These are phyloP conservation scores for Lycodopsis pacificus DNA, from an alignment of 2,797 vertebrate species.

Conservation along the genomic window DNA sequence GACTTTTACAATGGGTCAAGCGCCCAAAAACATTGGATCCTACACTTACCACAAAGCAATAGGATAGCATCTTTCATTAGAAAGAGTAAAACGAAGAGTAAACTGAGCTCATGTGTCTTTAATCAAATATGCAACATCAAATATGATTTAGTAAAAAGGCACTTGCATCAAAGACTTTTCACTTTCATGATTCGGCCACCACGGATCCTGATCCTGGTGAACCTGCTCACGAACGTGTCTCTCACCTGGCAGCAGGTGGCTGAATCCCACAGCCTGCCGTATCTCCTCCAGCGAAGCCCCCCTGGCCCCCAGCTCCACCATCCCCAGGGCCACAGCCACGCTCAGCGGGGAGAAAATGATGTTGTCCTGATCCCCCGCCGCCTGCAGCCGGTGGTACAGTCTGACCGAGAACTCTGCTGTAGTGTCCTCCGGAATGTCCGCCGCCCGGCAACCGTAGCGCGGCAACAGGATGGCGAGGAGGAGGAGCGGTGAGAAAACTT, in stretches of 20 bases:
- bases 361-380: conserved; percentile 90
- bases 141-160: not conserved
- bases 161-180: not conserved
- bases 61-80: not conserved
- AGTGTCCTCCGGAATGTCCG: conserved; percentile 87
- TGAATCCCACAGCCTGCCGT: conserved; percentile 90
- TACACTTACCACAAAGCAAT: not conserved
- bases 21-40: not conserved
- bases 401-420: conserved; percentile 93
- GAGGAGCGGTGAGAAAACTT: conserved; percentile 77
- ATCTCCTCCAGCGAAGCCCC: conserved; percentile 93
- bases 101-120: not conserved
- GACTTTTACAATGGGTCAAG: not conserved
- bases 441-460: conserved; percentile 80
- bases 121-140: not conserved
- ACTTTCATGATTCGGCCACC: not conserved
- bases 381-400: conserved; percentile 93
- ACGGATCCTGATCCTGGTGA: not conserved
- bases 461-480: conserved; percentile 86
- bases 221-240: not conserved
- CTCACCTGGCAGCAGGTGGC: conserved; percentile 89
- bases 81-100: not conserved
- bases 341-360: conserved; percentile 96
- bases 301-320: conserved; percentile 94
- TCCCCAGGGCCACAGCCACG: conserved; percentile 90